phyloP scores from a whole-genome alignment of 2,888 invertebrate genomes.

The Noctuana brunneofusca region DNA sequence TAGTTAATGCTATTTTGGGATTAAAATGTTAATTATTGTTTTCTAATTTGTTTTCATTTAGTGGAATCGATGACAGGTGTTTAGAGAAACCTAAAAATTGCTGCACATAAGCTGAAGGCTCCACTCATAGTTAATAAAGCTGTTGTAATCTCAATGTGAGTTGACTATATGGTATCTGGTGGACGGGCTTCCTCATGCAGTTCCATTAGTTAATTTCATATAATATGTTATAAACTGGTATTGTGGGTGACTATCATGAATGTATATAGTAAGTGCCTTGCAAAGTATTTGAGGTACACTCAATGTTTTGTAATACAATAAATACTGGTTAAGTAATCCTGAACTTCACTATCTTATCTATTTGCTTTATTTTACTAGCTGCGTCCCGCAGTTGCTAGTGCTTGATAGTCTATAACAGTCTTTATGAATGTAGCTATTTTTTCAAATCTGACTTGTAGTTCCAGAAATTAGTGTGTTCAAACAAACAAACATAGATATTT shows the following conservation, averaged over 20 bases:
- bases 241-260: background rate
- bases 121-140: slow-evolving; percentile 39
- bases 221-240: background rate
- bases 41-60: slow-evolving; percentile 43
- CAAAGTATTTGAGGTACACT: no score
- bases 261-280: background rate
- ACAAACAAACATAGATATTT: no score
- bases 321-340: no score
- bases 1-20: no score
- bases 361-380: no score
- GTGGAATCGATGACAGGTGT: slow-evolving; percentile 59
- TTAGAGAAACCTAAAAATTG: slow-evolving; percentile 51
- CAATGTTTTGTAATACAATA: background rate
- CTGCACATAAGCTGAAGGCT: slow-evolving; percentile 50
- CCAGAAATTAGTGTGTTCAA: no score
- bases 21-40: no score
- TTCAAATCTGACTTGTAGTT: no score
- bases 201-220: slow-evolving; percentile 36
- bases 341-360: no score
- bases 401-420: no score
- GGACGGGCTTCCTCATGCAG: slow-evolving; percentile 44
- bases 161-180: slow-evolving; percentile 45
- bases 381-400: no score
- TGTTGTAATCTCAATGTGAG: slow-evolving; percentile 51
- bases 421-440: no score